A percentile compares a stretch with the other conserved stretches of the same genome.
Conservation (phyloP, 2,888 invertebrate species). For the Atethmia centrago region DNA sequence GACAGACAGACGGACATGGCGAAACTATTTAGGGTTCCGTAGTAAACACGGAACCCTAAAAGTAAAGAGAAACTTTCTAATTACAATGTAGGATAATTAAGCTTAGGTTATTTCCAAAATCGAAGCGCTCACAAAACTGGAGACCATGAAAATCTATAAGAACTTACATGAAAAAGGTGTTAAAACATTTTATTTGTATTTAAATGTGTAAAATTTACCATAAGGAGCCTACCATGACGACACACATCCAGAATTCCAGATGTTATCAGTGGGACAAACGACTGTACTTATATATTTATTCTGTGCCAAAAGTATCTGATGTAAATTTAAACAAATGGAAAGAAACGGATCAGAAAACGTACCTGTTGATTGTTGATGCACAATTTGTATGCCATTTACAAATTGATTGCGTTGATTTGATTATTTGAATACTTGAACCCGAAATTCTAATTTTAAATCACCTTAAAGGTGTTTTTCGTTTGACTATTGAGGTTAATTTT, state of each 20-base stretch:
- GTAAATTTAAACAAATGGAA: background rate
- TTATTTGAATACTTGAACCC: background rate
- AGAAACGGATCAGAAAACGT: background rate
- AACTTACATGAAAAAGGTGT: background rate
- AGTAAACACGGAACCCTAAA: too few relatives aligned
- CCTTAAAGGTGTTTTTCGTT: background rate
- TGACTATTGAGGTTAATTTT: background rate
- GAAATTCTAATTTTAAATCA: background rate
- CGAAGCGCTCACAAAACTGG: background rate
- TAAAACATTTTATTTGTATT: background rate
- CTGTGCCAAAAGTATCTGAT: background rate
- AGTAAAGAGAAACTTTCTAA: background rate
- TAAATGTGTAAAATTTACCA: background rate
- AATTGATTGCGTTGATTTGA: background rate
- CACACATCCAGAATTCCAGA: slow-evolving; percentile 9
- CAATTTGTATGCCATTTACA: background rate
- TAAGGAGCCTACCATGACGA: slow-evolving; percentile 20
- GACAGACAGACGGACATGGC: too few relatives aligned
- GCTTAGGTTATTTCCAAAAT: background rate
- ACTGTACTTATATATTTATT: slow-evolving; percentile 7
- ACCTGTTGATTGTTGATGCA: background rate
- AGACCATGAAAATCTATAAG: background rate
- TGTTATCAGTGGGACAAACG: slow-evolving; percentile 40
- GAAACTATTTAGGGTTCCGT: too few relatives aligned
- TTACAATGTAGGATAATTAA: background rate